Evolutionary conservation across 2,888 invertebrate species (phyloP), one percentile per base, ranked within the genome.

Genomic region (Ditula angustiorana): DNA sequence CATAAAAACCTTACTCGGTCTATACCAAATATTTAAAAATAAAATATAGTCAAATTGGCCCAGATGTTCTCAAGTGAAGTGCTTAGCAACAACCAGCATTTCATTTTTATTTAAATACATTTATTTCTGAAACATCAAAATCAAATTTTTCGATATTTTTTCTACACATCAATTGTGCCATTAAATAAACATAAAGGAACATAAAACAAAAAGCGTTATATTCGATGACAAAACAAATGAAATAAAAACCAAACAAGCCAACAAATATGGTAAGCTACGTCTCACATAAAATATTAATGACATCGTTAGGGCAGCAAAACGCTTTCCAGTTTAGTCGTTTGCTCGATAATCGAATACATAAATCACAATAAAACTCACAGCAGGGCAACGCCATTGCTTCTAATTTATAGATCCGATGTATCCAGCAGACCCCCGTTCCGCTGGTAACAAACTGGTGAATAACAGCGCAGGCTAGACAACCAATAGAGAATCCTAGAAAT

Each of bases 341-440:
- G 74, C 74, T 78, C 81, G 79, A 84, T 87, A 88, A 88, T 88
- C 82, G 81, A 83, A 82, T 73, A 74, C 77, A 86, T 87, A 82
- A 86, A 87, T 90, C 83, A 87, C 83, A 86, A 85, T 85, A 82
- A 83, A 83, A 83, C 82, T 80, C 83, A 80, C 83, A 83, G 79
- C 81, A 79, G 79, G 79, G 78, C 76, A 76, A 76, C 78, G 80
- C 79, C 76, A 82, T 82, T 78, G 74, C 73, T 73, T 70, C 71
- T 79, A 83, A 86, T 88, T 87, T 87, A 86, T 81, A 77, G 71
- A 72, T 72, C 66, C 64, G 71, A 75, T 73, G 71, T 75, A 75
- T 71, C 67, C 65, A 63, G 67, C 62, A 63, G 58, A 57, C 66
- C 64, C 66, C 53, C 58, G 55, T 26, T 67, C 53, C 58, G 55